These are phyloP conservation scores for Catotricha subobsoleta DNA, from an alignment of 2,888 invertebrate species.

Conservation along the genomic window DNA sequence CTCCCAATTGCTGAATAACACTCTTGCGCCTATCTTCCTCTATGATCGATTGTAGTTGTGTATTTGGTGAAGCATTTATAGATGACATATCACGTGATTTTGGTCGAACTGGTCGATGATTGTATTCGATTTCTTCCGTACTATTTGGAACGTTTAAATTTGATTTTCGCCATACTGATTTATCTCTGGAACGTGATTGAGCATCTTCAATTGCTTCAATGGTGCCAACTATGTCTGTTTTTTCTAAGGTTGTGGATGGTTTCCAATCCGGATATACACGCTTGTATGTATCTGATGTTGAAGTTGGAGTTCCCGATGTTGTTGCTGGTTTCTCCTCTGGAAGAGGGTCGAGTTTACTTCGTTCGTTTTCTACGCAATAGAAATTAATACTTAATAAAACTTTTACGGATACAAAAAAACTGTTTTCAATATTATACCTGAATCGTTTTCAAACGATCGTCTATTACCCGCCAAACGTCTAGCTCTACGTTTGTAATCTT, in stretches of 20 bases:
- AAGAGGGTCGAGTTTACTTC: slow-evolving; percentile 51
- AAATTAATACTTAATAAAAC: slow-evolving; percentile 1
- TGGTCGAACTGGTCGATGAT: background rate
- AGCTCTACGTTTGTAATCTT: slow-evolving; percentile 45
- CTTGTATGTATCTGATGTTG: slow-evolving; percentile 32
- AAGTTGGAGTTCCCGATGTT: slow-evolving; percentile 13
- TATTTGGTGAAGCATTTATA: slow-evolving; percentile 28
- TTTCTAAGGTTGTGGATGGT: slow-evolving; percentile 58
- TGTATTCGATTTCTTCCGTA: slow-evolving; percentile 32
- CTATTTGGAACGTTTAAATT: slow-evolving; percentile 42
- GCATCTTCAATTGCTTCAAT: slow-evolving; percentile 62
- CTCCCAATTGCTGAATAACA: slow-evolving; percentile 37
- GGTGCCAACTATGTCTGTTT: slow-evolving; percentile 63
- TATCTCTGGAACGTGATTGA: slow-evolving; percentile 32
- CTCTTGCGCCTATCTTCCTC: slow-evolving; percentile 43
- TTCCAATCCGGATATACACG: slow-evolving; percentile 62
- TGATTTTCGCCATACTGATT: slow-evolving; percentile 58
- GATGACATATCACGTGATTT: too few relatives aligned
- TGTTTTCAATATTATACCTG: slow-evolving; percentile 39
- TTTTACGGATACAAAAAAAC: background rate
- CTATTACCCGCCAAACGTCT: slow-evolving; percentile 50
- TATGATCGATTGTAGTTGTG: slow-evolving; percentile 35
- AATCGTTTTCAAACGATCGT: slow-evolving; percentile 68
- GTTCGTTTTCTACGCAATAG: slow-evolving; percentile 49
- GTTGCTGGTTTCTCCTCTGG: slow-evolving; percentile 48